These are phyloP conservation scores for Hydrozoanthus gracilis DNA, from an alignment of 92 coral and sea anemone species.

Conservation along the genomic window DNA sequence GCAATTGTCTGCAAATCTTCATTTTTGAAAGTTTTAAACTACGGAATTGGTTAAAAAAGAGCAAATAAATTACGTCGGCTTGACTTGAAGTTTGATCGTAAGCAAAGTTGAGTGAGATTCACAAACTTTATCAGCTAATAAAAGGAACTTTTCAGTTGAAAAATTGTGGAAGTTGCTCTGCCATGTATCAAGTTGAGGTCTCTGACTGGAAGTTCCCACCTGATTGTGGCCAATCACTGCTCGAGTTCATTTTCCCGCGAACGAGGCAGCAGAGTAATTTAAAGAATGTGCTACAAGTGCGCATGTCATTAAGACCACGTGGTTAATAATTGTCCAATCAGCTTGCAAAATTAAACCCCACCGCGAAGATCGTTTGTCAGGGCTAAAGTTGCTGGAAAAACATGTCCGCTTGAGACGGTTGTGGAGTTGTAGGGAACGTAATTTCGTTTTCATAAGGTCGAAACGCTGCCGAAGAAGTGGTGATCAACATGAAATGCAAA, in stretches of 20 bases:
- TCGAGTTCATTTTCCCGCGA: constrained; percentile 89
- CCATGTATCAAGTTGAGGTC: not conserved
- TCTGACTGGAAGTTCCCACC: constrained; percentile 74
- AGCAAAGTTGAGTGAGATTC: no score
- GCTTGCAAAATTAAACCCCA: constrained; percentile 97
- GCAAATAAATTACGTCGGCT: no score
- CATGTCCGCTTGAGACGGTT: constrained; percentile 92
- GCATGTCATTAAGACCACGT: constrained; percentile 77
- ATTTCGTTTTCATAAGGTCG: constrained; percentile 21
- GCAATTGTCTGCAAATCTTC: no score
- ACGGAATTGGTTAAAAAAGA: no score
- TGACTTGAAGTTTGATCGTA: no score
- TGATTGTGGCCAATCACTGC: constrained; percentile 72
- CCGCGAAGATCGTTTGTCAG: constrained; percentile 99
- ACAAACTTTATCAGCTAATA: no score
- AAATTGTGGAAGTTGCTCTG: not conserved
- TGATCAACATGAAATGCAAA: constrained; percentile 36
- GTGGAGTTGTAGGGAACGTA: constrained; percentile 45
- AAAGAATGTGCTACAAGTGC: constrained; percentile 86
- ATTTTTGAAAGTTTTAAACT: no score
- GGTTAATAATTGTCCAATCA: constrained; percentile 99
- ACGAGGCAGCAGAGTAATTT: constrained; percentile 95
- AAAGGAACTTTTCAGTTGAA: not conserved
- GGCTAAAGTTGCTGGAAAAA: constrained; percentile 96
- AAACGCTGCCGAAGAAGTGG: constrained; percentile 45